Evolutionary conservation across 2,797 vertebrate genomes (phyloP), one percentile per base, ranked within the genome.

Genomic region (Schizothorax lantsangensis): DNA sequence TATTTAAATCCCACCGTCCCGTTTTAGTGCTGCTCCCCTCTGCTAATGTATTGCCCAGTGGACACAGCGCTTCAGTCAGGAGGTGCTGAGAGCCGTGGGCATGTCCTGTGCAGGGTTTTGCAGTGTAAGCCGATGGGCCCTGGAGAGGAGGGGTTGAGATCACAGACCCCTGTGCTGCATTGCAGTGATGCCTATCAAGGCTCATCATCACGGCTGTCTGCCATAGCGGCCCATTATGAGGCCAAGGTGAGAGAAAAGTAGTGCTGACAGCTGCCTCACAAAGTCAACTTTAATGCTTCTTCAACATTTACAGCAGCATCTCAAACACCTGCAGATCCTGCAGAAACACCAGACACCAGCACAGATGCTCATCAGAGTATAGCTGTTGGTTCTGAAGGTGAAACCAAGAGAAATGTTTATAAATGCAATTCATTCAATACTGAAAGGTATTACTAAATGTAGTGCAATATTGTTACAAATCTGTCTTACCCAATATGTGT

Each of bases 171-270:
- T 36, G 33, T 54, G 59, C 79, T 81, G 26, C 62, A 81, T 66
- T 81, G 62, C 62, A 81, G 79, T 68, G 62, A 23, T 68, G 79
- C 59, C 62, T 47, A 69, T 81, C 79, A n/a, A 45, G 43, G 19
- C 62, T 66, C 43, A 68, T 81, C 62, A 81, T 68, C 79, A 52
- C 17, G 43, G 40, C 62, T 79, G 77, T 79, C 64, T 36, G 68
- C 57, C 45, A 69, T 43, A 74, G 59, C 5, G n/a, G 72, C n/a
- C 59, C 30, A 26, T 85, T 57, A 19, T 81, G 21, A 54, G 15
- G 75, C 84, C 86, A 84, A 86, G 86, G 84, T 88, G 87, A 89
- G 57, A 66, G 81, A 81, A 62, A 73, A 68, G 71, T n/a, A 52
- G 74, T 75, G 40, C 77, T 83, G 85, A 74, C 73, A 73, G 59